phyloP scores from a whole-genome alignment of 1,140 invertebrate species.

The Teleogryllus occipitalis region DNA sequence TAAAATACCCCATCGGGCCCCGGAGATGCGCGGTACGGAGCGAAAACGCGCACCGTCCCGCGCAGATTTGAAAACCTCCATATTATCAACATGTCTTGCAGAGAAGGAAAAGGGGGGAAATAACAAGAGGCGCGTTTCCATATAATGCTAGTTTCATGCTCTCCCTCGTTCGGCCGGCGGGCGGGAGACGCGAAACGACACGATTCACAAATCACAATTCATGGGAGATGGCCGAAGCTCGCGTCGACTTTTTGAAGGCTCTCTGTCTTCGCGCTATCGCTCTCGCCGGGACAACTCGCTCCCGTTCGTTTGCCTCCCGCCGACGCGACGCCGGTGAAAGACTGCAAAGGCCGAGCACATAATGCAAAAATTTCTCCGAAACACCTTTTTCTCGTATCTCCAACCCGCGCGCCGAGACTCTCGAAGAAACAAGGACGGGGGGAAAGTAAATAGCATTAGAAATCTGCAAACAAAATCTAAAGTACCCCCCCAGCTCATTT shows the following conservation, averaged over 20 bases:
- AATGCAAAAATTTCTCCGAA: neutral
- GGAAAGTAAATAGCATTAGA: neutral
- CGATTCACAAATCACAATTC: neutral
- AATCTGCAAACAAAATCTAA: neutral
- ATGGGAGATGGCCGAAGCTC: neutral
- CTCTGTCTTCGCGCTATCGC: neutral
- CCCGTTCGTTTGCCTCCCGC: neutral
- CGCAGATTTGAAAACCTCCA: constrained; percentile 20
- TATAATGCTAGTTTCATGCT: neutral
- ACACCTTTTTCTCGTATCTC: neutral
- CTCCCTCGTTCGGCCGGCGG: neutral
- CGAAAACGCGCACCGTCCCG: constrained; percentile 19
- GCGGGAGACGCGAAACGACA: neutral
- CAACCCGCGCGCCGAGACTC: neutral
- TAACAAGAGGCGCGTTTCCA: neutral
- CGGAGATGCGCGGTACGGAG: constrained; percentile 17
- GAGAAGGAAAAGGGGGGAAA: neutral
- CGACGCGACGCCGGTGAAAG: no score
- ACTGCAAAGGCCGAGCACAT: neutral
- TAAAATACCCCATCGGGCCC: constrained; percentile 6
- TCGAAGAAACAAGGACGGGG: neutral
- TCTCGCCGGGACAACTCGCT: neutral
- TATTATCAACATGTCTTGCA: constrained; percentile 3
- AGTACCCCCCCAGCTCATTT: neutral
- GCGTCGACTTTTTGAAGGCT: no score